Evolutionary conservation across 2,797 vertebrate species (phyloP).

Genomic region (Epinephelus malabaricus): DNA sequence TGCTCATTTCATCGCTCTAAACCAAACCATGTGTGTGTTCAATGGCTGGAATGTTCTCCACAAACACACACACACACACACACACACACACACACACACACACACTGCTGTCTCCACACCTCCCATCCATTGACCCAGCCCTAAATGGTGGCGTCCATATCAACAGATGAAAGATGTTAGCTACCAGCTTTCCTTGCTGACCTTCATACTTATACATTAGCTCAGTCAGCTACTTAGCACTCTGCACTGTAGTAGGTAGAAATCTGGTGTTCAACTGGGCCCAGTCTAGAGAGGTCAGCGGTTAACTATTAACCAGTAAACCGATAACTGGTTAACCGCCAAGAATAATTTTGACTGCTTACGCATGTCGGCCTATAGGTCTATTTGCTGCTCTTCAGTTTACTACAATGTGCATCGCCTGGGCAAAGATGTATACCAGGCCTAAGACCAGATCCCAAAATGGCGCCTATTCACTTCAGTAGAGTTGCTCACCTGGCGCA

Average conservation of each 20-base stretch:
- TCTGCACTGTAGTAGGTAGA: conserved; percentile 2
- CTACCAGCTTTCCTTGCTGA: conserved; percentile 67
- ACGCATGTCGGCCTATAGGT: no score
- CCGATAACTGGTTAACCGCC: no score
- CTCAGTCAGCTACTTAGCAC: conserved; percentile 44
- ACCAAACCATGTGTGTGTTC: conserved; percentile 82
- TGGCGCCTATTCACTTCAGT: no score
- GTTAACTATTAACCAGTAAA: no score
- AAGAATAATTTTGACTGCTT: no score
- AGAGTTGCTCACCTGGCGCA: no score
- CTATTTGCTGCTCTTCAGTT: no score
- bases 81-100: conserved; percentile 43
- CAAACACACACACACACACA: conserved; percentile 11
- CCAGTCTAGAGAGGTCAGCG: background rate
- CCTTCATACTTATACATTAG: conserved; percentile 59
- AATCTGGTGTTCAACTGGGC: conserved; percentile 12
- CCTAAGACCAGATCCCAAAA: no score
- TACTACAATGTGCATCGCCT: no score
- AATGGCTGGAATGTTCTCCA: conserved; percentile 71
- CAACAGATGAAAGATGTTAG: conserved; percentile 79
- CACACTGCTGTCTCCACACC: conserved; percentile 63
- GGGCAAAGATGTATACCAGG: no score
- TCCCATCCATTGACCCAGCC: conserved; percentile 72
- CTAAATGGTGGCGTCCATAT: conserved; percentile 78
- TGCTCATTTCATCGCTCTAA: conserved; percentile 82